Evolutionary conservation across 53 echinoderm and acorn worm species (phyloP).

Genomic region (Antedon mediterranea): DNA sequence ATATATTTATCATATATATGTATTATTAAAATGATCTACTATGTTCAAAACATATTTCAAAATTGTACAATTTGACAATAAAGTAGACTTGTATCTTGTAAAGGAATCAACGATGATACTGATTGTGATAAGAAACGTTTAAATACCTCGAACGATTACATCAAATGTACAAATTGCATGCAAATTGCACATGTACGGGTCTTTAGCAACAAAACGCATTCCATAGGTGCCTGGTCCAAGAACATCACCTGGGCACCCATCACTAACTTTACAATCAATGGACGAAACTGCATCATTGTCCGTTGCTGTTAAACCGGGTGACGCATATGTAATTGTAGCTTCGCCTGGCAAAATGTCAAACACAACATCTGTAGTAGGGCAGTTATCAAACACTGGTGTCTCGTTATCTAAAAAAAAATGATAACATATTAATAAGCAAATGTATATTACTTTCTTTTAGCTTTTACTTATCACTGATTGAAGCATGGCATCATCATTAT

Average conservation of each 20-base stretch:
- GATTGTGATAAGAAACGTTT: too few species aligned
- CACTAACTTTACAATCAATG: not conserved
- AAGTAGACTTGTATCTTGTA: too few species aligned
- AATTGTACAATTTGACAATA: too few species aligned
- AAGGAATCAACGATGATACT: too few species aligned
- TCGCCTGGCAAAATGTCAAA: not conserved
- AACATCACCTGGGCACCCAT: not conserved
- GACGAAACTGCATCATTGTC: not conserved
- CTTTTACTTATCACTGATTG: too few species aligned
- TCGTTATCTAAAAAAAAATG: constrained; percentile 6
- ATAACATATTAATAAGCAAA: too few species aligned
- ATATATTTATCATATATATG: too few species aligned
- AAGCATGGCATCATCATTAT: too few species aligned
- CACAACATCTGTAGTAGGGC: not conserved
- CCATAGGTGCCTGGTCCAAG: not conserved
- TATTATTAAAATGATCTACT: too few species aligned
- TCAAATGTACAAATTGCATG: not conserved
- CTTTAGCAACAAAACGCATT: not conserved
- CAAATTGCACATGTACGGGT: not conserved
- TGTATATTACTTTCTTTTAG: too few species aligned
- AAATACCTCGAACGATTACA: not conserved
- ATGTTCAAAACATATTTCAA: too few species aligned
- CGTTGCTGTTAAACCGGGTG: not conserved
- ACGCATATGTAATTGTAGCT: not conserved
- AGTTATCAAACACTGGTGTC: constrained; percentile 2